These are phyloP conservation scores for Drosophila busckii DNA, from an alignment of 1,140 invertebrate genomes.

Conservation along the genomic window DNA sequence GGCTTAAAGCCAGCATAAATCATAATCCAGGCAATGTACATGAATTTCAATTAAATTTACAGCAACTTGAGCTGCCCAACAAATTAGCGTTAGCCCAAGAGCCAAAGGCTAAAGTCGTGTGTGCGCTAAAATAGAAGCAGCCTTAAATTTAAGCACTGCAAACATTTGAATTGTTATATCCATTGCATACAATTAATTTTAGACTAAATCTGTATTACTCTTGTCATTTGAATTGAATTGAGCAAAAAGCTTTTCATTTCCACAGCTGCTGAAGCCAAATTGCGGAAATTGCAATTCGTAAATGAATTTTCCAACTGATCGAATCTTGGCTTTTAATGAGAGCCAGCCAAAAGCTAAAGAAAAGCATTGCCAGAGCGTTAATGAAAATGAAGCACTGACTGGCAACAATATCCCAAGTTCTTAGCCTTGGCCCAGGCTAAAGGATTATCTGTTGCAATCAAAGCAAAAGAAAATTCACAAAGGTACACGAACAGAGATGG, in stretches of 20 bases:
- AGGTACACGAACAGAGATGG: conserved; percentile 26
- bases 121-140: no score
- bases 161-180: no score
- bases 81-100: no score
- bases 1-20: not conserved
- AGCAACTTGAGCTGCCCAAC: no score
- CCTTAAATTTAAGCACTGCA: no score
- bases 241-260: no score
- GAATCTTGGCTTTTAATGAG: conserved; percentile 48
- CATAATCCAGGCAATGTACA: no score
- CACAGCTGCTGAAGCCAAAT: not conserved
- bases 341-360: conserved; percentile 17
- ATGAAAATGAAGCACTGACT: conserved; percentile 23
- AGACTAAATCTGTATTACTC: no score
- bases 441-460: conserved; percentile 37
- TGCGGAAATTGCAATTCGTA: conserved; percentile 31
- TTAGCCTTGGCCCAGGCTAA: conserved; percentile 30
- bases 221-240: no score
- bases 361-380: conserved; percentile 16
- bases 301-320: conserved; percentile 61
- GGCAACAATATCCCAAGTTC: not conserved
- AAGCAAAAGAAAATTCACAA: conserved; percentile 11
- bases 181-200: no score
- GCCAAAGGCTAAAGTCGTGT: no score
- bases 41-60: no score